These are phyloP conservation scores for Cyprinus carpio DNA, from an alignment of 2,113 vertebrate genomes.

Conservation along the genomic window DNA sequence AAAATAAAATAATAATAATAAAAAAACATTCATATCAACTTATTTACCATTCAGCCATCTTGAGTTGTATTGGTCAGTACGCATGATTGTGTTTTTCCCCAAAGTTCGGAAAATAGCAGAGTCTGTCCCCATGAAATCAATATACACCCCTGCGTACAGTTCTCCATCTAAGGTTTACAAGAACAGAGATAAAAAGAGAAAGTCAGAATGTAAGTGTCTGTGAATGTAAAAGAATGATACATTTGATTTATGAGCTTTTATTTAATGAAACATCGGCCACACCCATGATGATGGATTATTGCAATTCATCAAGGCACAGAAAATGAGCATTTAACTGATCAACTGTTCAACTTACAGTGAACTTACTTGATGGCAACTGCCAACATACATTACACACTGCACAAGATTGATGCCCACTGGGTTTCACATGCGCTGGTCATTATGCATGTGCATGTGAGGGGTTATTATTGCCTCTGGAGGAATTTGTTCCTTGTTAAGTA, in stretches of 20 bases:
- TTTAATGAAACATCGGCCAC: constrained; percentile 55
- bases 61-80: constrained; percentile 98
- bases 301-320: background rate
- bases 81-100: constrained; percentile 95
- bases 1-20: background rate
- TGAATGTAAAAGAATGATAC: background rate
- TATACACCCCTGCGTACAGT: constrained; percentile 95
- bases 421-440: background rate
- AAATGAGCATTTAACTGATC: background rate
- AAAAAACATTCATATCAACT: background rate
- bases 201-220: background rate
- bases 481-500: constrained; percentile 58
- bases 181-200: background rate
- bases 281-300: constrained; percentile 12
- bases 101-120: constrained; percentile 97
- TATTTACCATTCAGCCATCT: constrained; percentile 93
- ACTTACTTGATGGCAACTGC: background rate
- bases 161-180: constrained; percentile 84
- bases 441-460: constrained; percentile 26
- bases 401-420: constrained; percentile 10
- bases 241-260: constrained; percentile 53
- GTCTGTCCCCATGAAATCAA: constrained; percentile 98
- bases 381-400: background rate
- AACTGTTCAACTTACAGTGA: background rate
- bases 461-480: constrained; percentile 29